These are phyloP conservation scores for Steromphala cineraria DNA, from an alignment of 2,888 invertebrate species.

Conservation along the genomic window DNA sequence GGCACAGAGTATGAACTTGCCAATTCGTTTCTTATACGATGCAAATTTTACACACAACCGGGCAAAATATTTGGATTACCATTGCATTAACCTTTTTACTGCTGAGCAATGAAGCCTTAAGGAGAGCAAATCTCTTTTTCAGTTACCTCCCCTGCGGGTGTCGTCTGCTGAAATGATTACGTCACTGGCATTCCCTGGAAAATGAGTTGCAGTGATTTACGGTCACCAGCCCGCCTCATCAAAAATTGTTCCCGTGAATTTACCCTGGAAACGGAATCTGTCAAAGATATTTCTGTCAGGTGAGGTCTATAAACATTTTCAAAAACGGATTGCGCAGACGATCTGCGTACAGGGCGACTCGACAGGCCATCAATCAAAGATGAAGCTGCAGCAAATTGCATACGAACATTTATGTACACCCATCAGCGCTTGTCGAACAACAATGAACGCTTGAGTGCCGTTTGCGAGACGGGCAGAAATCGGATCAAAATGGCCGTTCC, in stretches of 20 bases:
- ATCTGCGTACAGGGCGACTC: neutral
- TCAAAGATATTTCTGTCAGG: conserved; percentile 8
- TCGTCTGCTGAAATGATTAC: conserved; percentile 3
- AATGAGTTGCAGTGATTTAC: conserved; percentile 7
- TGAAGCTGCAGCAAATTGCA: neutral
- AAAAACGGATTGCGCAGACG: neutral
- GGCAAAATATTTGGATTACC: neutral
- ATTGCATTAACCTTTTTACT: conserved; percentile 12
- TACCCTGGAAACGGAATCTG: conserved; percentile 14
- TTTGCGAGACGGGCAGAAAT: neutral
- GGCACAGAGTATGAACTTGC: too few relatives aligned
- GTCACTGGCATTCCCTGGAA: neutral
- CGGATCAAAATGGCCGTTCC: neutral
- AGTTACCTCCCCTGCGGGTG: conserved; percentile 8
- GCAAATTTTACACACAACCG: neutral
- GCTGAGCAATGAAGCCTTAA: conserved; percentile 4
- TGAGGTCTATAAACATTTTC: neutral
- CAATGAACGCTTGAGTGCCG: neutral
- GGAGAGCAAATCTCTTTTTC: conserved; percentile 1
- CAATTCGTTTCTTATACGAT: neutral
- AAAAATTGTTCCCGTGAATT: conserved; percentile 18
- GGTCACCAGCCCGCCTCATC: neutral
- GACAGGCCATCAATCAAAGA: conserved; percentile 6
- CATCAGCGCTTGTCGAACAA: conserved; percentile 1
- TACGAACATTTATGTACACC: conserved; percentile 9